Percentiles rank a stretch among this genome's conserved stretches.
These are phyloP conservation scores for Paguma larvata DNA, from an alignment of 2,797 vertebrate genomes.

Conservation along the genomic window DNA sequence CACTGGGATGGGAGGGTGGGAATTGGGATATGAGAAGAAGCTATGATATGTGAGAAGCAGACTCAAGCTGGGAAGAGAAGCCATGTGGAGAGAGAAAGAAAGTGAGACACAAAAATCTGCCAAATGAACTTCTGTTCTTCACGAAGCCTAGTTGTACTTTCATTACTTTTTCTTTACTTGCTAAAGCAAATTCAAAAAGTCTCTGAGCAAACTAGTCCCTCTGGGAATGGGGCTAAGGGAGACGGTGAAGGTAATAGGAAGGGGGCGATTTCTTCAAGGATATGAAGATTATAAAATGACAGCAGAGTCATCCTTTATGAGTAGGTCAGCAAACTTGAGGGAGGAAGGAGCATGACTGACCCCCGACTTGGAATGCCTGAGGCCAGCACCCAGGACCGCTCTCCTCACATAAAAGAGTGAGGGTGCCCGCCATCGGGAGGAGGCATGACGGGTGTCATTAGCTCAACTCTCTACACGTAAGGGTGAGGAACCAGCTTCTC, in stretches of 20 bases:
- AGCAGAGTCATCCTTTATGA: background rate
- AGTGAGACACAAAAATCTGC: background rate
- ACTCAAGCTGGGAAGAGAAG: background rate
- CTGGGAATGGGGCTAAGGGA: background rate
- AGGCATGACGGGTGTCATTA: background rate
- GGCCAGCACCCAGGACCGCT: fast-evolving
- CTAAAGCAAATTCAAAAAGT: background rate
- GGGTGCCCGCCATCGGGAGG: background rate
- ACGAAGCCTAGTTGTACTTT: background rate
- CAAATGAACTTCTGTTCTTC: background rate
- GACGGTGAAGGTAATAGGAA: background rate
- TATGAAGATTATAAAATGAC: background rate
- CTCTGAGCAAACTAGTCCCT: background rate
- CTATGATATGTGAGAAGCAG: background rate
- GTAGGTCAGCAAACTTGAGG: background rate
- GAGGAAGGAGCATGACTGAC: no score
- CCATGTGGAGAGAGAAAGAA: background rate
- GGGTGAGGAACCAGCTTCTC: background rate
- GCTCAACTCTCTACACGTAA: background rate
- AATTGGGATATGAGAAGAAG: background rate
- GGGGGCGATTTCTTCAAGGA: background rate
- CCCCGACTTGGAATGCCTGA: background rate
- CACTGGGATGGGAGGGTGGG: background rate
- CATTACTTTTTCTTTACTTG: background rate
- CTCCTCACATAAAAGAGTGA: background rate